These are phyloP conservation scores for Pocillopora verrucosa DNA, from an alignment of 64 coral and sea anemone species.

Conservation along the genomic window DNA sequence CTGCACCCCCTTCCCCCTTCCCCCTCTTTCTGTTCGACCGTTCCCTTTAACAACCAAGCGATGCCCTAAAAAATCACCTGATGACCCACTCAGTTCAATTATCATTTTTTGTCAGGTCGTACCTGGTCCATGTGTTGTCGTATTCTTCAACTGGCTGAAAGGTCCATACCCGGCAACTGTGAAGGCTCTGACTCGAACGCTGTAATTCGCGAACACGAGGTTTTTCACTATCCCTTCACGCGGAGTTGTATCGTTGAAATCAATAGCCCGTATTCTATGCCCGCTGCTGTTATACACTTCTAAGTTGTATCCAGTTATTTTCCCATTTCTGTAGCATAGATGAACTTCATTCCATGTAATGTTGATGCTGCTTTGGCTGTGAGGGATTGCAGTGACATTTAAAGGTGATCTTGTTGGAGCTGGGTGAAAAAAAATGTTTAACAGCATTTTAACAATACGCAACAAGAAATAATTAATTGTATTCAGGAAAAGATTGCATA, in stretches of 20 bases:
- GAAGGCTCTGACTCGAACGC: background rate
- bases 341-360: background rate
- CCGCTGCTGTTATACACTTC: background rate
- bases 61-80: too few species aligned
- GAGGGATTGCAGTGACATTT: background rate
- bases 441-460: too few species aligned
- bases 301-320: background rate
- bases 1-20: too few species aligned
- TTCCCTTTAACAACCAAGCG: too few species aligned
- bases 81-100: background rate
- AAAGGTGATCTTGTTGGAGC: background rate
- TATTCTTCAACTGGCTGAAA: background rate
- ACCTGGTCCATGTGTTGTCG: slow-evolving; percentile 39
- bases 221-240: background rate
- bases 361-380: background rate
- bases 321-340: background rate
- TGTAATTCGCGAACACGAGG: background rate
- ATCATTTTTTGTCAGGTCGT: background rate
- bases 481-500: too few species aligned
- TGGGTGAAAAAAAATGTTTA: background rate
- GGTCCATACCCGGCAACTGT: background rate
- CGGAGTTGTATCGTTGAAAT: background rate
- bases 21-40: too few species aligned
- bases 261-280: rapidly evolving
- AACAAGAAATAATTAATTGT: too few species aligned